Conservation (phyloP, 2,113 vertebrate species). For the Labeo rohita region DNA sequence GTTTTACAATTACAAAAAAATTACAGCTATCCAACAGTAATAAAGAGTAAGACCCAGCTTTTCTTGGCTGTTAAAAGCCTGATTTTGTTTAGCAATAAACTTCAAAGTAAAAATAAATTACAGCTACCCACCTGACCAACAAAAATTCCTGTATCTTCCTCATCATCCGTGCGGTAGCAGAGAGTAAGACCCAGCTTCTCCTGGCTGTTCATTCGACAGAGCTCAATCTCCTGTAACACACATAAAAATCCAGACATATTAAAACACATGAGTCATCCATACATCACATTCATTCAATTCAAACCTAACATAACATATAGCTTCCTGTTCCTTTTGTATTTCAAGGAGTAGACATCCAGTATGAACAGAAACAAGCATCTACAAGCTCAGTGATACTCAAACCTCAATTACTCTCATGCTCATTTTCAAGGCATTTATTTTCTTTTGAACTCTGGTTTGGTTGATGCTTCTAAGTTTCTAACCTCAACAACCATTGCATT, state of each 20-base stretch:
- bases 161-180: conserved; percentile 94
- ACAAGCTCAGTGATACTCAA: not conserved
- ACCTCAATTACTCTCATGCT: not conserved
- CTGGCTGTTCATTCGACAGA: conserved; percentile 86
- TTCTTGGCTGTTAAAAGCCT: too few relatives aligned
- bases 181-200: conserved; percentile 95
- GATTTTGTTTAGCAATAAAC: too few relatives aligned
- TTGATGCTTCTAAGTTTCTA: not conserved
- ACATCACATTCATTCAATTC: not conserved
- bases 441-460: not conserved
- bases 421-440: not conserved
- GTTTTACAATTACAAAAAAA: too few relatives aligned
- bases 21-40: conserved; percentile 66
- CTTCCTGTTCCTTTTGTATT: not conserved
- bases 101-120: too few relatives aligned
- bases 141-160: conserved; percentile 92
- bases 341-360: not conserved
- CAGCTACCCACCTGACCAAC: conserved; percentile 85
- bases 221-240: conserved; percentile 85
- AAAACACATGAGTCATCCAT: not conserved
- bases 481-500: not conserved
- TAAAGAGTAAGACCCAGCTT: too few relatives aligned
- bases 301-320: not conserved
- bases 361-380: not conserved
- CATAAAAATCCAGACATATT: conserved; percentile 1